Evolutionary conservation across 2,113 vertebrate species (phyloP).

Genomic region (Muscicapa adusta): DNA sequence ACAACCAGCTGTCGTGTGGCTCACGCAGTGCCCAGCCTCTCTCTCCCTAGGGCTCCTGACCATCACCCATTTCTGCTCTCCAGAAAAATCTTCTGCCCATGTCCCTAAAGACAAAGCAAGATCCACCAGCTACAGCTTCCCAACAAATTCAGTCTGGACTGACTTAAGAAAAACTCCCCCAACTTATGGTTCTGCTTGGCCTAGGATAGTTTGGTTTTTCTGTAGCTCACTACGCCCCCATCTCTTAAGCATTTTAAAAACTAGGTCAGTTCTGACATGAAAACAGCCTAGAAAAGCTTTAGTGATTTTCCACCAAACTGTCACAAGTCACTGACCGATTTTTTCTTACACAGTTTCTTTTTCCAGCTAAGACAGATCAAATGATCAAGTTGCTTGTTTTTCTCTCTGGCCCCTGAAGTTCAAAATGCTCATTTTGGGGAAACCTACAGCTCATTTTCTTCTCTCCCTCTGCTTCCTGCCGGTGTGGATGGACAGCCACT

Average conservation of each 20-base stretch:
- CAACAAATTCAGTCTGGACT: neutral
- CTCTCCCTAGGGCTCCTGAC: neutral
- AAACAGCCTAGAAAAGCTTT: neutral
- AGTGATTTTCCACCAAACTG: constrained; percentile 27
- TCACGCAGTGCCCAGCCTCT: neutral
- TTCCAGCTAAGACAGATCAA: neutral
- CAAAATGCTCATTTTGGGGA: neutral
- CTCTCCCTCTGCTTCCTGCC: neutral
- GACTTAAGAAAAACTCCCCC: neutral
- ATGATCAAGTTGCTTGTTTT: neutral
- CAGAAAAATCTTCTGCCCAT: neutral
- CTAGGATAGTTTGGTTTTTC: neutral
- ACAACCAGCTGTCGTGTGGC: neutral
- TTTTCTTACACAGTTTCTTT: neutral
- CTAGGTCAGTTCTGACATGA: constrained; percentile 38
- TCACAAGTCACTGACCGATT: neutral
- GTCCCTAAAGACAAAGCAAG: neutral
- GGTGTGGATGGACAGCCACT: neutral
- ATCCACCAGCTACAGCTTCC: neutral
- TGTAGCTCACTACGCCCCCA: neutral
- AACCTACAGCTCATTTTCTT: neutral
- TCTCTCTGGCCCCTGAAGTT: neutral
- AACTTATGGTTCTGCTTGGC: neutral
- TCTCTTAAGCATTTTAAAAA: neutral
- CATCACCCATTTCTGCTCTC: neutral